These are phyloP conservation scores for Gavialis gangeticus DNA, from an alignment of 2,113 vertebrate genomes.

Conservation along the genomic window DNA sequence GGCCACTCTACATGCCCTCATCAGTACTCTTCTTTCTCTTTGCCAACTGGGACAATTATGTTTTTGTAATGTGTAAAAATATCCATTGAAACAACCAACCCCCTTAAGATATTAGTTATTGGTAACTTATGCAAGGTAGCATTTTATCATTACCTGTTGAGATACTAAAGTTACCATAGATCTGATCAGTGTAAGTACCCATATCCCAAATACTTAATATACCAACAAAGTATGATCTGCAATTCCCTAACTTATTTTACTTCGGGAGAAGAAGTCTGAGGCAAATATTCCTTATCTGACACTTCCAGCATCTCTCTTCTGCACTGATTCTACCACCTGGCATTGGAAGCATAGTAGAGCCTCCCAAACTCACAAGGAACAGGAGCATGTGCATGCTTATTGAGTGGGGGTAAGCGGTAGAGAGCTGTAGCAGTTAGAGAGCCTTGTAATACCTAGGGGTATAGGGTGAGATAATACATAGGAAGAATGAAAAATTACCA, in stretches of 20 bases:
- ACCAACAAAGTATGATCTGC: not conserved
- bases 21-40: not conserved
- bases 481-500: not conserved
- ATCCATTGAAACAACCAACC: not conserved
- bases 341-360: not conserved
- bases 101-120: not conserved
- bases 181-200: not conserved
- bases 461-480: not conserved
- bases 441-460: not conserved
- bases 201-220: not conserved
- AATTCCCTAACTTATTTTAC: not conserved
- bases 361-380: not conserved
- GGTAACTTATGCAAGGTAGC: not conserved
- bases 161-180: not conserved
- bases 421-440: not conserved
- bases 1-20: not conserved
- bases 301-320: not conserved
- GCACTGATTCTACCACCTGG: not conserved
- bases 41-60: not conserved
- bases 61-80: not conserved
- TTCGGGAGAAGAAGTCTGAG: not conserved
- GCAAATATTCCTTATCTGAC: not conserved
- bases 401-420: not conserved
- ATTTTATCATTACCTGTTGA: not conserved
- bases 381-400: not conserved